Conservation (phyloP, 2,113 vertebrate genomes). For the Tringa solitaria region DNA sequence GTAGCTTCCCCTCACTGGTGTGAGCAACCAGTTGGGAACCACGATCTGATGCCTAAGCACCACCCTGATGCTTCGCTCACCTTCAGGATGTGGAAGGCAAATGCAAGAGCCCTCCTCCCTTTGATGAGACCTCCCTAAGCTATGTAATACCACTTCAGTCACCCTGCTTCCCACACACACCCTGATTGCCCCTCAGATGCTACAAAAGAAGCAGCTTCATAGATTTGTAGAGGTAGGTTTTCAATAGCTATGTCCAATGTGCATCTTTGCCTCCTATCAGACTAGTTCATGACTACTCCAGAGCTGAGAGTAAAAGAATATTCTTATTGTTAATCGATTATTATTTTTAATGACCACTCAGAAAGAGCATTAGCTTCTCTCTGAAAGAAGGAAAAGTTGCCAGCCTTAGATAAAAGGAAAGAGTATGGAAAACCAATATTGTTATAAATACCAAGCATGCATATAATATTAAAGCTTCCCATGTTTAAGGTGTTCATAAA, state of each 20-base stretch:
- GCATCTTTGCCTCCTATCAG: not conserved
- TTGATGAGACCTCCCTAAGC: not conserved
- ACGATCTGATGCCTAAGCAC: fast-evolving
- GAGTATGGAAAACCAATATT: not conserved
- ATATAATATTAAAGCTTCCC: not conserved
- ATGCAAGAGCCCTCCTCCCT: not conserved
- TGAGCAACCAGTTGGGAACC: fast-evolving
- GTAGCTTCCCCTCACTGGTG: not conserved
- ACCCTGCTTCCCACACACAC: not conserved
- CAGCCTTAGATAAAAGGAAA: not conserved
- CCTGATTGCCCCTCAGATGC: not conserved
- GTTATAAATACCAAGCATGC: not conserved
- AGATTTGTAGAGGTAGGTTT: not conserved
- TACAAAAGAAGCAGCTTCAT: not conserved
- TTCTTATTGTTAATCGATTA: not conserved
- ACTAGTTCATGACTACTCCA: not conserved
- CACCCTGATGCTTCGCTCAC: fast-evolving
- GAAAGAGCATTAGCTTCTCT: not conserved
- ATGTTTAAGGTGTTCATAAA: not conserved
- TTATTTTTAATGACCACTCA: not conserved
- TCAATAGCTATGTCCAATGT: not conserved
- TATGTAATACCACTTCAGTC: not conserved
- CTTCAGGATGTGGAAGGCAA: not conserved
- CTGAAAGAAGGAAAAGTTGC: not conserved
- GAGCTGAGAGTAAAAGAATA: not conserved